A percentile compares a stretch with the other conserved stretches of the same genome.
phyloP scores from a whole-genome alignment of 2,888 invertebrate genomes.

The Dicranocentrus wangi region DNA sequence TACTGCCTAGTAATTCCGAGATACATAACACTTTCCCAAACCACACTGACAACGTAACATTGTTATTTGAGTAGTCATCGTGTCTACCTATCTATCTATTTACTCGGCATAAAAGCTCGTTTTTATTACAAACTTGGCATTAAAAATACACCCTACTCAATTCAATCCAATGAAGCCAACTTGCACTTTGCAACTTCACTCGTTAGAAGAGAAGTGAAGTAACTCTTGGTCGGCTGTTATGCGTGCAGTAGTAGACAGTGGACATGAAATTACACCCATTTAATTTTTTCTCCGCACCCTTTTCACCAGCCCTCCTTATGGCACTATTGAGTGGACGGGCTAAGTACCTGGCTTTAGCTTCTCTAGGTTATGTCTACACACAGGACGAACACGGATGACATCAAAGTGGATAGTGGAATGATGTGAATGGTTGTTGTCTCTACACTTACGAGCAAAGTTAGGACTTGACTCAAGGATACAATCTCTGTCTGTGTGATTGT shows the following conservation, averaged over 20 bases:
- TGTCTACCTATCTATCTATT: background rate
- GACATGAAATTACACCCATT: background rate
- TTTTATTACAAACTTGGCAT: constrained; percentile 13
- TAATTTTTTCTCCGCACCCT: background rate
- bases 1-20: constrained; percentile 17
- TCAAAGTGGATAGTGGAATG: too few relatives aligned
- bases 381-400: too few relatives aligned
- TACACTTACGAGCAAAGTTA: too few relatives aligned
- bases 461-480: too few relatives aligned
- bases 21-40: background rate
- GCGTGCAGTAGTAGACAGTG: background rate
- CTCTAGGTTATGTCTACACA: too few relatives aligned
- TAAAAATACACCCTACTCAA: constrained; percentile 17
- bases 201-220: background rate
- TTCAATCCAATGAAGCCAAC: constrained; percentile 13
- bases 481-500: too few relatives aligned
- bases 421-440: too few relatives aligned
- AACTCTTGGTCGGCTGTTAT: background rate
- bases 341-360: background rate
- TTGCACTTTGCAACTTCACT: background rate
- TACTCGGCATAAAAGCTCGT: constrained; percentile 4
- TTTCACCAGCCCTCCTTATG: constrained; percentile 1
- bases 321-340: background rate
- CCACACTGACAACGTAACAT: background rate
- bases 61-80: constrained; percentile 26